phyloP scores from a whole-genome alignment of 2,888 invertebrate genomes.

The Carcina quercana region DNA sequence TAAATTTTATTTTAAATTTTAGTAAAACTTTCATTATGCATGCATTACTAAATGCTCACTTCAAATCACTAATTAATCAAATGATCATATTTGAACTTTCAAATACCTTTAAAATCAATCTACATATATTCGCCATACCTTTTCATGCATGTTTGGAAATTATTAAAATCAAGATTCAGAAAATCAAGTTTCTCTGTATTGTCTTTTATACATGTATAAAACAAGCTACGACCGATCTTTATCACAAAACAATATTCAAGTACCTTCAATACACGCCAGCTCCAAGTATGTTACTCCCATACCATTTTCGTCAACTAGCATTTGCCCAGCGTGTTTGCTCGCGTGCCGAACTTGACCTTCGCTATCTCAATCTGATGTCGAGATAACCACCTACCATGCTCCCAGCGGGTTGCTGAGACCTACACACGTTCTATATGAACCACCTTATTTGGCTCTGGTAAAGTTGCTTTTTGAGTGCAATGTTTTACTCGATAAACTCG shows the following conservation, averaged over 20 bases:
- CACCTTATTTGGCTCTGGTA: slow-evolving; percentile 26
- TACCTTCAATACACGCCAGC: slow-evolving; percentile 5
- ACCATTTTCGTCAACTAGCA: slow-evolving; percentile 39
- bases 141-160: too few species aligned
- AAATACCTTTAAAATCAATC: too few species aligned
- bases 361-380: slow-evolving; percentile 60
- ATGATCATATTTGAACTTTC: too few species aligned
- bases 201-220: slow-evolving; percentile 2
- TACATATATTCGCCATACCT: too few species aligned
- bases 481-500: slow-evolving; percentile 43
- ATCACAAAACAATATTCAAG: slow-evolving; percentile 9
- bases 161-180: too few species aligned
- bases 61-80: too few species aligned
- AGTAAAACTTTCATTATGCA: too few species aligned
- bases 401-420: slow-evolving; percentile 50
- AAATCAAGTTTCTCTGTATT: too few species aligned
- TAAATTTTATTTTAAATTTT: too few species aligned
- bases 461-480: slow-evolving; percentile 24
- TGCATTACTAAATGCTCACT: too few species aligned
- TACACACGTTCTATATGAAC: slow-evolving; percentile 22
- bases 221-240: background rate
- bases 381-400: slow-evolving; percentile 64
- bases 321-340: slow-evolving; percentile 40
- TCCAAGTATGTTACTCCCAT: slow-evolving; percentile 22
- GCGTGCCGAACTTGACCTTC: slow-evolving; percentile 63